Base-by-base conservation (phyloP, 2,888 invertebrate species). In the Morpho helenor region DNA sequence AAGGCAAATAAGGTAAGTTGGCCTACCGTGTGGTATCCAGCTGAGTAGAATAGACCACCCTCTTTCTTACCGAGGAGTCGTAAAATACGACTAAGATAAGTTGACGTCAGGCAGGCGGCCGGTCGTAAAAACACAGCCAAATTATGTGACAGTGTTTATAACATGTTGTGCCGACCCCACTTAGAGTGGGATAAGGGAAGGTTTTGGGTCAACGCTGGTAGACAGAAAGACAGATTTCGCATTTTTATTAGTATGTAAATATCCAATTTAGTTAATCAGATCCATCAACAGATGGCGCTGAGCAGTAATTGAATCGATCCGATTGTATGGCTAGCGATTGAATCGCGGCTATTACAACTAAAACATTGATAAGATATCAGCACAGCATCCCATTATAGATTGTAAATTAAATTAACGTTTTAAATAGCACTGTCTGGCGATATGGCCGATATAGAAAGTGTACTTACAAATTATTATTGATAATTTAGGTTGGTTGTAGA, bases 331-430 rank as follows among this genome's bases (percentile, higher is more conserved):
- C 43, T 22, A 42, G n/a, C 42, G 54, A 54, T 54, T 47, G 41
- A 23, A 48, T 31, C 54, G 42, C 8, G 16, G 54, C 54, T 43
- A 54, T 54, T 54, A 48, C 10, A 48, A 48, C 42, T 54, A 42
- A 48, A 54, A 47, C 31, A 46, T 7, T 23, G 54, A 54, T 54
- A 54, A 54, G 40, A 23, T 54, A 54, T 54, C 54, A 52, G 46
- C 53, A 40, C 42, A 48, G 8, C 54, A 54, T 54, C 51, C 59
- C 52, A 56, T 56, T 56, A 56, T 48, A 52, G 49, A 60, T 60
- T 55, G 55, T 31, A 52, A 59, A 59, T 59, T 59, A 39, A 59
- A 59, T 59, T 54, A 54, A 54, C 47, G 48, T 54, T 54, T 48
- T 48, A 54, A 47, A 54, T 54, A 42, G 47, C 54, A 42, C 42